A percentile compares a stretch with the other conserved stretches of the same genome.
Conservation (phyloP, 2,113 vertebrate genomes). For the Pseudonaja textilis region DNA sequence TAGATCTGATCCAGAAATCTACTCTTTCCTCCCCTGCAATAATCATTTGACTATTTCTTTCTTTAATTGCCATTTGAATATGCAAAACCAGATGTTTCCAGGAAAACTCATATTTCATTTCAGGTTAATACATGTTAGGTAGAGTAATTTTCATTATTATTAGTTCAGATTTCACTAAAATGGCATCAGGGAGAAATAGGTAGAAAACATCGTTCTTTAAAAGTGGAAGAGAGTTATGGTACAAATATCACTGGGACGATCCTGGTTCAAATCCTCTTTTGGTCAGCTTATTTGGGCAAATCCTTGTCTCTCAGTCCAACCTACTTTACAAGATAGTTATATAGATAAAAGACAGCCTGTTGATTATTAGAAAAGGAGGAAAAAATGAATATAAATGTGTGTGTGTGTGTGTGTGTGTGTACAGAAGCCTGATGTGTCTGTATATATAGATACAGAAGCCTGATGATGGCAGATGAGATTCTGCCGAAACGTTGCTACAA, state of each 20-base stretch:
- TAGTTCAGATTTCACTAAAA: background rate
- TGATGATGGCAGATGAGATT: too few relatives aligned
- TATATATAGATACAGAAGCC: too few relatives aligned
- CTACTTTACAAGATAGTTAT: background rate
- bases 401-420: too few relatives aligned
- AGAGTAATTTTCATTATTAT: background rate
- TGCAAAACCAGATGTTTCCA: background rate
- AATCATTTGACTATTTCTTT: background rate
- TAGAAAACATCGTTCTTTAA: background rate
- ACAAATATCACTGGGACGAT: background rate
- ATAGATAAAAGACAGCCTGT: background rate
- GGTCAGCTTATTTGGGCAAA: background rate
- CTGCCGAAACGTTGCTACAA: too few relatives aligned
- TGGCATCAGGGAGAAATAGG: background rate
- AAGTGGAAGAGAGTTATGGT: background rate
- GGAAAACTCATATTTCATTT: background rate
- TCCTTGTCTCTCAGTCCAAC: background rate
- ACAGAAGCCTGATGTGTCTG: too few relatives aligned
- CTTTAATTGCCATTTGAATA: background rate
- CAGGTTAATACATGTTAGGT: background rate
- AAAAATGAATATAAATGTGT: background rate
- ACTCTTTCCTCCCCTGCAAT: background rate
- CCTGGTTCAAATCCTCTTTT: background rate
- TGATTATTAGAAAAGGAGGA: background rate
- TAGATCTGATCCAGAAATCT: background rate